These are phyloP conservation scores for Zosterops borbonicus DNA, from an alignment of 2,113 vertebrate genomes.

Conservation along the genomic window DNA sequence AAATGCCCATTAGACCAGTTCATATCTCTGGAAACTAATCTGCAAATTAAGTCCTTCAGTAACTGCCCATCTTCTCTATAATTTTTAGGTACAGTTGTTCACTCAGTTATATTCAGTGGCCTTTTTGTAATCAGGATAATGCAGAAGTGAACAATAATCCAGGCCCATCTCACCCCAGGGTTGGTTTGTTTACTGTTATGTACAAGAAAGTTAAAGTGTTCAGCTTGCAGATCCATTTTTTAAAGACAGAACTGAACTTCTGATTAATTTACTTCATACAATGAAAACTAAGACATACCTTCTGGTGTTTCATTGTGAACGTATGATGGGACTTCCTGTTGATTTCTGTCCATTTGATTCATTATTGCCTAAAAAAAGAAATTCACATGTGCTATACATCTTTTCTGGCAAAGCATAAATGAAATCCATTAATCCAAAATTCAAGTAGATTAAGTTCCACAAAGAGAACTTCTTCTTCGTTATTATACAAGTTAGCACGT, in stretches of 20 bases:
- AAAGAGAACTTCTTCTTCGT: background rate
- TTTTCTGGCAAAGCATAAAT: background rate
- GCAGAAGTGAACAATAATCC: background rate
- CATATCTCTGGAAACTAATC: background rate
- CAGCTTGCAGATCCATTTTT: background rate
- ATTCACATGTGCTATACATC: background rate
- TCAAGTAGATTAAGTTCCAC: background rate
- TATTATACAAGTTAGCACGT: background rate
- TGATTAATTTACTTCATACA: background rate
- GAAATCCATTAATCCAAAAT: background rate
- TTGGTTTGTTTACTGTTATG: background rate
- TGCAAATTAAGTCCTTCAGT: background rate
- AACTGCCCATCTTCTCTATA: background rate
- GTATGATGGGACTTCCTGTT: conserved; percentile 83
- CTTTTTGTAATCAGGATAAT: background rate
- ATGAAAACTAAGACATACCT: conserved; percentile 71
- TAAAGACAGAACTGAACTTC: background rate
- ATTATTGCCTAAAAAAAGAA: conserved; percentile 78
- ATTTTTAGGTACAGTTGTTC: background rate
- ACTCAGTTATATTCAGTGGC: background rate
- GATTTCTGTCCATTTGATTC: conserved; percentile 86
- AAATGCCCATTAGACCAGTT: background rate
- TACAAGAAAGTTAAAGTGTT: background rate
- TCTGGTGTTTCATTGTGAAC: conserved; percentile 83
- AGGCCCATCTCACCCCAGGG: background rate